Evolutionary conservation across 2,888 invertebrate species (phyloP), one percentile per base, ranked within the genome.

Genomic region (Drosophila histrio): DNA sequence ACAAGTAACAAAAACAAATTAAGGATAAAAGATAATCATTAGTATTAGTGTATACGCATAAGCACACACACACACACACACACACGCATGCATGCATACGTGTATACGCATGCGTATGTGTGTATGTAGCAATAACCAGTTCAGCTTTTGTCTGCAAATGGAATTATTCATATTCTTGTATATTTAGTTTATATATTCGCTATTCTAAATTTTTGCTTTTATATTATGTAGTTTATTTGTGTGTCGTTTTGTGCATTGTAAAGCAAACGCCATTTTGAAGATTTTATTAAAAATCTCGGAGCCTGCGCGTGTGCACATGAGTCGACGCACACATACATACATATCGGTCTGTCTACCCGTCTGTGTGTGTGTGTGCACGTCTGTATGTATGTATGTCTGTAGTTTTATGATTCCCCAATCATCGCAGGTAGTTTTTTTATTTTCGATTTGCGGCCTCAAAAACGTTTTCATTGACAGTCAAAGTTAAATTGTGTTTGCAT

Each of bases 141-240:
- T 59, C 39, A 72, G 50, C 15, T 11, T n/a, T 50, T 43, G 26
- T 43, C 54, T 34, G 24, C 47, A 57, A 49, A 57, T 62, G 36
- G 34, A 54, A 76, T 58, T 63, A 71, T 66, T 76, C 60, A 73
- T 59, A 65, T 66, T 65, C 66, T 66, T 69, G 69, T 61, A 77
- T 65, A 72, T 66, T 65, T 66, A 63, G 66, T 65, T 70, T 41
- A 17, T 46, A 50, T 65, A 56, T 57, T 43, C 22, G 24, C 13
- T 24, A 32, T 19, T 32, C 50, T 50, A 26, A 2, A 21, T 21
- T 28, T 46, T 32, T 24, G n/a, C 17, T 41, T 58, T 24, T n/a
- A 21, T n/a, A 11, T 26, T 11, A n/a, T n/a, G n/a, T n/a, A 26
- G 8, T 17, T 52, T 15, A 11, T 11, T 9, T 15, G 34, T 15